Conservation (phyloP, 2,797 vertebrate species). For the Hyperoplus lanceolatus region DNA sequence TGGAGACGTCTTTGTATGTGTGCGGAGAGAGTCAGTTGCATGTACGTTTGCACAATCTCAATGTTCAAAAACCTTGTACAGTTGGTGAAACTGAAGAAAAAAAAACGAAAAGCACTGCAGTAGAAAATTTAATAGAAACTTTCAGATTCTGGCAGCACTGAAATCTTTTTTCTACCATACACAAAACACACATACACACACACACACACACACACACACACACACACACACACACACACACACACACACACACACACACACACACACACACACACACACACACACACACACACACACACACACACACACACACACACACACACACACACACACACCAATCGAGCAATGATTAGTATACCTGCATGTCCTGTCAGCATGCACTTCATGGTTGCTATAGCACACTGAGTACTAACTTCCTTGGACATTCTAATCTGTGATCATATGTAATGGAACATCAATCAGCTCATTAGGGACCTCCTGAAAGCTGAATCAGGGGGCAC, state of each 20-base stretch:
- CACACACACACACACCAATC: slow-evolving; percentile 8
- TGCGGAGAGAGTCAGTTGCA: slow-evolving; percentile 9
- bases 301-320: too few relatives aligned
- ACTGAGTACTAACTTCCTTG: slow-evolving; percentile 46
- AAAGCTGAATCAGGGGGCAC: slow-evolving; percentile 64
- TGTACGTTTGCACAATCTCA: slow-evolving; percentile 5
- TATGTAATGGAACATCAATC: slow-evolving; percentile 75
- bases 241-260: slow-evolving; percentile 8
- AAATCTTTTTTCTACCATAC: slow-evolving; percentile 21
- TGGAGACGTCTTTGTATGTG: slow-evolving; percentile 49
- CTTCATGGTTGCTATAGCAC: slow-evolving; percentile 33
- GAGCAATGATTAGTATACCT: slow-evolving; percentile 47
- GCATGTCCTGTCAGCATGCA: slow-evolving; percentile 49
- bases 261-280: neutral
- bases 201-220: too few relatives aligned
- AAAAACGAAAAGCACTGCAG: neutral
- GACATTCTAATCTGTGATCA: slow-evolving; percentile 72
- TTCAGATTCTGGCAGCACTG: neutral
- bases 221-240: too few relatives aligned
- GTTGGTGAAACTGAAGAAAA: neutral
- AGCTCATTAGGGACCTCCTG: slow-evolving; percentile 74
- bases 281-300: too few relatives aligned
- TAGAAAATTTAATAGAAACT: neutral
- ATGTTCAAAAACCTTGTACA: neutral
- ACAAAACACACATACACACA: neutral